Conservation (phyloP, 2,113 vertebrate genomes). For the Chloroceryle aenea region DNA sequence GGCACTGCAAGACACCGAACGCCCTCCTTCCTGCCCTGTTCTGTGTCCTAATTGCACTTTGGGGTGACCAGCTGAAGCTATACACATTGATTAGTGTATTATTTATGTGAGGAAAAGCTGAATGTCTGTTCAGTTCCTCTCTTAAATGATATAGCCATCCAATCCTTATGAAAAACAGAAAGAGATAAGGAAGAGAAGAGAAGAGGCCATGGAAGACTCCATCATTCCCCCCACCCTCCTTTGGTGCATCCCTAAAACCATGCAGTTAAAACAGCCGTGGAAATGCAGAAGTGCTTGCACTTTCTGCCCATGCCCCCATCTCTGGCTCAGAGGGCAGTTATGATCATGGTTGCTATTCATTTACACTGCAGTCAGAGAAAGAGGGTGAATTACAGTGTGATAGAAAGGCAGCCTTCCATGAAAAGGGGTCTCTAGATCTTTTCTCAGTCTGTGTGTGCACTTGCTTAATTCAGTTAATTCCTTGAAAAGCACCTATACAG, state of each 20-base stretch:
- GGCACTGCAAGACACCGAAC: neutral
- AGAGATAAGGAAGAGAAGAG: neutral
- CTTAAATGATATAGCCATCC: neutral
- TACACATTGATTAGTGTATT: neutral
- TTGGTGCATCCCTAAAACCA: neutral
- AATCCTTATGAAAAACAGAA: neutral
- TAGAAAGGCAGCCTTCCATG: neutral
- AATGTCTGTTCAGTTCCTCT: neutral
- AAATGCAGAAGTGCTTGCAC: neutral
- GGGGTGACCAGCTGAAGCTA: neutral
- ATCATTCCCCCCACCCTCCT: neutral
- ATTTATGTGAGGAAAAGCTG: neutral
- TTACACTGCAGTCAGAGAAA: neutral
- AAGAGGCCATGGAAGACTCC: accelerated
- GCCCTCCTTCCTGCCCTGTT: neutral
- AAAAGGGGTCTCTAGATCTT: neutral
- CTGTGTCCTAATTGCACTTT: neutral
- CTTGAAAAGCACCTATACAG: neutral
- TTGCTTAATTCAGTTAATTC: neutral
- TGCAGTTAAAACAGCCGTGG: neutral
- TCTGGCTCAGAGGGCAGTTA: neutral
- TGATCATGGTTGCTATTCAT: neutral
- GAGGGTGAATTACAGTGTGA: neutral
- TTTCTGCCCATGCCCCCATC: accelerated
- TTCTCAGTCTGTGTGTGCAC: accelerated